Percentiles rank a stretch among this genome's conserved stretches.
phyloP scores from a whole-genome alignment of 2,113 vertebrate species.

The Xenopus tropicalis region UCB_Xtro_10.0 CM004445.2:112720001-112720500 shows the following conservation, averaged over 20 bases:
- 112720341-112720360: slow-evolving; percentile 33
- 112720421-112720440: slow-evolving; percentile 25
- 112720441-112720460: not conserved
- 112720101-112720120: slow-evolving; percentile 55
- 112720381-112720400: slow-evolving; percentile 42
- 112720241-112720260: slow-evolving; percentile 51
- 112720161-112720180: slow-evolving; percentile 67
- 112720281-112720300: slow-evolving; percentile 52
- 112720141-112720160: slow-evolving; percentile 63
- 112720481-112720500: too few species aligned
- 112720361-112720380: slow-evolving; percentile 54
- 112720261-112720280: slow-evolving; percentile 44
- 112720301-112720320: slow-evolving; percentile 57
- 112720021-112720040: slow-evolving; percentile 63
- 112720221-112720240: slow-evolving; percentile 55
- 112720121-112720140: slow-evolving; percentile 60
- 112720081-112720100: slow-evolving; percentile 57
- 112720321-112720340: slow-evolving; percentile 50
- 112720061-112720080: slow-evolving; percentile 53
- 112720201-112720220: slow-evolving; percentile 37
- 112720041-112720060: slow-evolving; percentile 62
- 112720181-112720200: slow-evolving; percentile 57
- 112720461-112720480: too few species aligned
- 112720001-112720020: slow-evolving; percentile 37
- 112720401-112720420: slow-evolving; percentile 30